phyloP scores from a whole-genome alignment of 2,113 vertebrate species.

The Mesembrinibis cayennensis region DNA sequence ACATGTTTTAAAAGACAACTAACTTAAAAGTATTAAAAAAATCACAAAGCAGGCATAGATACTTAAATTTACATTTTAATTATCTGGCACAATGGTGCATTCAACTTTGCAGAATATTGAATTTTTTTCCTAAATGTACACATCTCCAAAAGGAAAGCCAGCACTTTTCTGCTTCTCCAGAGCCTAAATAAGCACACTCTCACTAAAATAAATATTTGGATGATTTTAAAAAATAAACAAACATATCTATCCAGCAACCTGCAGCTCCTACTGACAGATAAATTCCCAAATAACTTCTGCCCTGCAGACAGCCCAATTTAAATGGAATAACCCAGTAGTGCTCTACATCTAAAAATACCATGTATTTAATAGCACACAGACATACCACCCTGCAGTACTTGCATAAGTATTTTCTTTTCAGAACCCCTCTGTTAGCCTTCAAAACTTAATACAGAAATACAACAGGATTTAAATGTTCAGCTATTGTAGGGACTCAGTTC shows the following conservation, averaged over 20 bases:
- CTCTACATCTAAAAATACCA: neutral
- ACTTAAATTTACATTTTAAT: slow-evolving; percentile 89
- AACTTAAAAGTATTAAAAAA: slow-evolving; percentile 83
- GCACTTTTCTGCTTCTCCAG: slow-evolving; percentile 33
- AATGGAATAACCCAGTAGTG: neutral
- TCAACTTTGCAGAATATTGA: slow-evolving; percentile 77
- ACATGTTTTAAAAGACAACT: slow-evolving; percentile 94
- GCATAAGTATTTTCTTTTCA: neutral
- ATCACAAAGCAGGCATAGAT: slow-evolving; percentile 82
- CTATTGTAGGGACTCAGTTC: neutral
- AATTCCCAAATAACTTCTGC: slow-evolving; percentile 26
- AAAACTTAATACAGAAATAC: neutral
- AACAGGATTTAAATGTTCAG: neutral
- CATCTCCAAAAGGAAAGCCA: slow-evolving; percentile 53
- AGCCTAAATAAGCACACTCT: slow-evolving; percentile 21
- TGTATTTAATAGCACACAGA: neutral
- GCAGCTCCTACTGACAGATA: slow-evolving; percentile 36
- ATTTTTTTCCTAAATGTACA: slow-evolving; percentile 54
- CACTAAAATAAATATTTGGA: slow-evolving; percentile 33
- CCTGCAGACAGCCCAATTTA: neutral
- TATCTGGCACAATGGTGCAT: slow-evolving; percentile 77
- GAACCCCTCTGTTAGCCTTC: neutral
- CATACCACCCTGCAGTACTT: neutral
- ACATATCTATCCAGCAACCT: neutral
- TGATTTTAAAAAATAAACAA: slow-evolving; percentile 38